These are phyloP conservation scores for Diachrysia chrysitis DNA, from an alignment of 2,888 invertebrate genomes.

Conservation along the genomic window DNA sequence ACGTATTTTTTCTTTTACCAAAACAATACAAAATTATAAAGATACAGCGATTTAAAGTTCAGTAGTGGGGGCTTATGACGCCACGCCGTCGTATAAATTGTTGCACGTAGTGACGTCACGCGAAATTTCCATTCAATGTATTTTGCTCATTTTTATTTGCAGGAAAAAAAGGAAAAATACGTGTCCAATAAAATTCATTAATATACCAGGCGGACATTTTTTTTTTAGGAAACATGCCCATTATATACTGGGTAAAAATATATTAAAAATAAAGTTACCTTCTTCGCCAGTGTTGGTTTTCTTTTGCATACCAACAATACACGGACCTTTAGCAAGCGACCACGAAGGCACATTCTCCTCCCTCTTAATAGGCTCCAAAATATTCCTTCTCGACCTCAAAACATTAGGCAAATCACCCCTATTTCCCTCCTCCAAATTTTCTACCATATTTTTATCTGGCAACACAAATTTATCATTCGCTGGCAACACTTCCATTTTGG, in stretches of 20 bases:
- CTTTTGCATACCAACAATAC: constrained; percentile 79
- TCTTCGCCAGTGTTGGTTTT: constrained; percentile 66
- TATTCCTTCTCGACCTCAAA: constrained; percentile 77
- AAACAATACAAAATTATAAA: too few species aligned
- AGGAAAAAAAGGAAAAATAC: too few species aligned
- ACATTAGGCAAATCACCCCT: constrained; percentile 76
- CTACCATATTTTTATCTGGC: constrained; percentile 38
- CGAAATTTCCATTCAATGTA: too few species aligned
- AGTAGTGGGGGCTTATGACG: too few species aligned
- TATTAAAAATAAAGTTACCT: constrained; percentile 51
- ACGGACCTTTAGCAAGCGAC: constrained; percentile 85
- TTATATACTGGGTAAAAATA: constrained; percentile 21
- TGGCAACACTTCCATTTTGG: constrained; percentile 68
- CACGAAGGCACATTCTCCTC: constrained; percentile 79
- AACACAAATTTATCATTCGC: constrained; percentile 41
- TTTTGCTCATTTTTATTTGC: too few species aligned
- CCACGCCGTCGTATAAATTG: too few species aligned
- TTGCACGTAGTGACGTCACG: too few species aligned
- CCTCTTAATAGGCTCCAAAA: constrained; percentile 82
- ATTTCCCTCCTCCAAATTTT: constrained; percentile 50
- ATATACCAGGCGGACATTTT: too few species aligned
- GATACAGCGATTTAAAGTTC: too few species aligned
- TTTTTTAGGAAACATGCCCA: too few species aligned
- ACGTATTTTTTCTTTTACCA: too few species aligned
- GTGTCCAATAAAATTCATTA: too few species aligned